Percentiles rank a stretch among this genome's conserved stretches.
phyloP scores from a whole-genome alignment of 2,113 vertebrate species.

The Perognathus longimembris region DNA sequence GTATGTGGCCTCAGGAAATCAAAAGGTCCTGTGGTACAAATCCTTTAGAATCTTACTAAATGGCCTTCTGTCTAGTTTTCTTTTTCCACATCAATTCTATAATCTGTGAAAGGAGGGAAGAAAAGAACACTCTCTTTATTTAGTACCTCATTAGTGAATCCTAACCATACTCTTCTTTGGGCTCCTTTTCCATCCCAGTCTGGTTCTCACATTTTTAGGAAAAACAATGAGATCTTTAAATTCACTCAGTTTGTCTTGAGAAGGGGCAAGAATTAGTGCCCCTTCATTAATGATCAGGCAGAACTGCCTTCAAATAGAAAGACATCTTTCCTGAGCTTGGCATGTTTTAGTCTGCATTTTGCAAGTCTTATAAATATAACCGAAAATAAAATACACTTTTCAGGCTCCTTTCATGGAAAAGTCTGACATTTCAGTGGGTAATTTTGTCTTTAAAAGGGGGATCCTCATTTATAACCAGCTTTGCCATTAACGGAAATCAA shows the following conservation, averaged over 20 bases:
- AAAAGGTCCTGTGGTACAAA: neutral
- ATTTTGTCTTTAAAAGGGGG: slow-evolving; percentile 30
- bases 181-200: neutral
- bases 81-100: slow-evolving; percentile 4
- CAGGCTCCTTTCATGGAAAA: slow-evolving; percentile 57
- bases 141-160: slow-evolving; percentile 43
- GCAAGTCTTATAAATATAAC: slow-evolving; percentile 20
- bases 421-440: slow-evolving; percentile 27
- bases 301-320: too few relatives aligned
- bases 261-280: neutral
- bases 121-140: neutral
- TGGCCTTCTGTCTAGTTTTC: neutral
- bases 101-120: neutral
- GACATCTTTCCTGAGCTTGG: neutral
- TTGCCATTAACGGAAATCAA: slow-evolving; percentile 75
- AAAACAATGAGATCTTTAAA: slow-evolving; percentile 57
- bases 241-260: neutral
- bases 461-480: slow-evolving; percentile 67
- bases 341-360: slow-evolving; percentile 15
- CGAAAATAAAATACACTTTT: slow-evolving; percentile 52
- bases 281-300: neutral
- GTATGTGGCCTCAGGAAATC: neutral
- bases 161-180: neutral
- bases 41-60: slow-evolving; percentile 37
- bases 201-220: slow-evolving; percentile 51